Evolutionary conservation across 1,140 invertebrate species (phyloP).

Genomic region (Bathynomus jamesi): DNA sequence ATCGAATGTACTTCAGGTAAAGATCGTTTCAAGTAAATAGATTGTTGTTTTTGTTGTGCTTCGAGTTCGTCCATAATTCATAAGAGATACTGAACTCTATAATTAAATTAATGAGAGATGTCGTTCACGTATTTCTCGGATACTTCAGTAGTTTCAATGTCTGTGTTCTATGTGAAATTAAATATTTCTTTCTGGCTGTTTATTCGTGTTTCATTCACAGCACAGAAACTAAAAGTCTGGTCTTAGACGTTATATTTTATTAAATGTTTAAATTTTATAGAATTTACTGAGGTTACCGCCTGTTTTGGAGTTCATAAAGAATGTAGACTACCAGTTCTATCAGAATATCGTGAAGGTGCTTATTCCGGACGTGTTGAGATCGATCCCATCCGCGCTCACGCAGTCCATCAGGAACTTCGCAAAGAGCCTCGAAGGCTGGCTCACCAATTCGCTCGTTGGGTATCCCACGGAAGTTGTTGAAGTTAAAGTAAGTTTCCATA

Average conservation of each 20-base stretch:
- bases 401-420: conserved; percentile 90
- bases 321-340: conserved; percentile 87
- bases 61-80: neutral
- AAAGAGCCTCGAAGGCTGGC: conserved; percentile 79
- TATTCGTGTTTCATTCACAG: too few species aligned
- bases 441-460: conserved; percentile 75
- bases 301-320: conserved; percentile 62
- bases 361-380: conserved; percentile 89
- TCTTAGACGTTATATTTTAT: too few species aligned
- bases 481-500: conserved; percentile 57
- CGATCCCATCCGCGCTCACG: conserved; percentile 85
- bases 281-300: conserved; percentile 40
- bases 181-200: too few species aligned
- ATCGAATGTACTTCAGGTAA: neutral
- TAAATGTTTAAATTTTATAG: conserved; percentile 4
- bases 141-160: too few species aligned
- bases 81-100: too few species aligned
- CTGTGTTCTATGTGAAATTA: too few species aligned
- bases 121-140: too few species aligned
- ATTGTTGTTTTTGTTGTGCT: neutral
- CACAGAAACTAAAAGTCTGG: too few species aligned
- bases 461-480: conserved; percentile 74
- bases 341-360: conserved; percentile 92
- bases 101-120: too few species aligned
- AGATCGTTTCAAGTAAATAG: too few species aligned